phyloP scores from a whole-genome alignment of 2,888 invertebrate genomes.

The Craniophora ligustri region DNA sequence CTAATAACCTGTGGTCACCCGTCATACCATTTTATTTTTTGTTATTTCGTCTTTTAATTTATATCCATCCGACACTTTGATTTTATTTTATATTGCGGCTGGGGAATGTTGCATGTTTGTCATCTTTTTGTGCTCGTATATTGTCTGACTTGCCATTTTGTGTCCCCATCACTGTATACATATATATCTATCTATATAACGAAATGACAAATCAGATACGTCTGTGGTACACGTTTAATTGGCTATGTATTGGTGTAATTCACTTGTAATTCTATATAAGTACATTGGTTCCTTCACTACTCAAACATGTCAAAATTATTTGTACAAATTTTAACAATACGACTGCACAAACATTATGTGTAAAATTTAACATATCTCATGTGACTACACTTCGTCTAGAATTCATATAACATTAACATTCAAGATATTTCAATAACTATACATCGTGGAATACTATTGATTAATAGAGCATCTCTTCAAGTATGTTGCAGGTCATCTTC shows the following conservation, averaged over 20 bases:
- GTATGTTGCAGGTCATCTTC: slow-evolving; percentile 80
- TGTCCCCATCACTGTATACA: slow-evolving; percentile 22
- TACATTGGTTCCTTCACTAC: slow-evolving; percentile 63
- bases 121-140: slow-evolving; percentile 64
- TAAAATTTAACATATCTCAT: slow-evolving; percentile 33
- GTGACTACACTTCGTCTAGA: slow-evolving; percentile 26
- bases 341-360: slow-evolving; percentile 37
- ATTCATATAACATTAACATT: slow-evolving; percentile 26
- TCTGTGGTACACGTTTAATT: slow-evolving; percentile 60
- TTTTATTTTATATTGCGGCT: slow-evolving; percentile 84
- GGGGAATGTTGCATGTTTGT: slow-evolving; percentile 87
- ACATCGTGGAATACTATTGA: slow-evolving; percentile 24
- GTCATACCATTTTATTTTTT: slow-evolving; percentile 73
- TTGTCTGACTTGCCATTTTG: slow-evolving; percentile 68
- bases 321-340: slow-evolving; percentile 36
- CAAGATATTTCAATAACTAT: slow-evolving; percentile 6
- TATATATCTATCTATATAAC: slow-evolving; percentile 12
- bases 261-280: slow-evolving; percentile 52
- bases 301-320: slow-evolving; percentile 30
- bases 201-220: slow-evolving; percentile 62
- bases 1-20: slow-evolving; percentile 78
- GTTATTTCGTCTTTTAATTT: slow-evolving; percentile 70
- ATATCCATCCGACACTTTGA: slow-evolving; percentile 84
- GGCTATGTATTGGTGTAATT: slow-evolving; percentile 62
- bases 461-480: slow-evolving; percentile 53